Conservation (phyloP, 2,113 vertebrate genomes). For the Vulpes ferrilata region DNA sequence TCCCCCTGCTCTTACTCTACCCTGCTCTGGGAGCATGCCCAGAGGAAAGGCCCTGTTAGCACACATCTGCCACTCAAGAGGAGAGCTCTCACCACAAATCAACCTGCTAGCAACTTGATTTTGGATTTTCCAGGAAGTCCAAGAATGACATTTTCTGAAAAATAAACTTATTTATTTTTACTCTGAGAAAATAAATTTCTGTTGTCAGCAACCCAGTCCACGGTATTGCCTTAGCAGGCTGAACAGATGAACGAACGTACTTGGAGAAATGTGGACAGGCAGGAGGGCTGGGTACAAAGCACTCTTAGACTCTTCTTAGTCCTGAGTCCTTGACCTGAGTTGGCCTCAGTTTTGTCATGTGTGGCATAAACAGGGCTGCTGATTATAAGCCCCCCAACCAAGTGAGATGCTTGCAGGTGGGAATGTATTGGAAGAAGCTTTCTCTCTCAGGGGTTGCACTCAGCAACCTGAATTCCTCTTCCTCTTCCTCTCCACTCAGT, state of each 20-base stretch:
- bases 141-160: background rate
- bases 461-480: background rate
- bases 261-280: background rate
- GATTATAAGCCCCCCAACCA: too few species aligned
- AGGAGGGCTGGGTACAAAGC: background rate
- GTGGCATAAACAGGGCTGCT: background rate
- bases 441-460: background rate
- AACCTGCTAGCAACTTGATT: background rate
- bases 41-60: background rate
- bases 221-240: background rate
- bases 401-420: background rate
- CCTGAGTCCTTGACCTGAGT: background rate
- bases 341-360: background rate
- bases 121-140: background rate
- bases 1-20: too few species aligned
- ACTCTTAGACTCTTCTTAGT: background rate
- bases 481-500: background rate
- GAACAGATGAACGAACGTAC: background rate
- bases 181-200: background rate
- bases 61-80: fast-evolving
- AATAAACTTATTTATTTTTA: background rate
- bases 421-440: background rate
- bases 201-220: background rate
- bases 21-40: fast-evolving
- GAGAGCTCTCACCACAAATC: background rate